Conservation (phyloP, 2,888 invertebrate genomes). For the Leptopilina drosophilae region DNA sequence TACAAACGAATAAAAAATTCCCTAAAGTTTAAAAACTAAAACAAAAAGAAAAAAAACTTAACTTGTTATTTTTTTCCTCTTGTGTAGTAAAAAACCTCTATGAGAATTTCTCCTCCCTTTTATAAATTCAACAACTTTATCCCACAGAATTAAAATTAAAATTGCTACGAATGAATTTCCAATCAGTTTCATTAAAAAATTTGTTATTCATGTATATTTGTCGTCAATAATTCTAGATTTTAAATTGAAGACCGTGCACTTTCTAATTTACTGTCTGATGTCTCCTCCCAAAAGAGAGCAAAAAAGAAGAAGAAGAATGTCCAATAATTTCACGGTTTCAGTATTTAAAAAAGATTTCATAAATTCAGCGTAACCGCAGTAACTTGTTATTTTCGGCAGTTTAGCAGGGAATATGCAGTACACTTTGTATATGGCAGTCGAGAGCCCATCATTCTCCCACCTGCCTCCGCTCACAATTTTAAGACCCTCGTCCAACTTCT, state of each 20-base stretch:
- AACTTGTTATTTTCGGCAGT: slow-evolving; percentile 28
- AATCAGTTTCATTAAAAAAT: too few species aligned
- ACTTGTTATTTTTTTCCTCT: too few species aligned
- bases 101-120: too few species aligned
- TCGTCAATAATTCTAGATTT: too few species aligned
- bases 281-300: background rate
- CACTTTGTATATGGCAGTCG: background rate
- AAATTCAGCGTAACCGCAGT: slow-evolving; percentile 2
- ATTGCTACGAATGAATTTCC: too few species aligned
- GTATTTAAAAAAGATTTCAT: background rate
- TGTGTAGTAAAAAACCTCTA: too few species aligned
- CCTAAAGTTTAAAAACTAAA: too few species aligned
- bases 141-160: too few species aligned
- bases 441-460: slow-evolving; percentile 31
- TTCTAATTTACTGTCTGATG: background rate
- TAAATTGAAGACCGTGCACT: background rate
- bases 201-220: too few species aligned
- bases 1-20: too few species aligned
- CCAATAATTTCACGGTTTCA: background rate
- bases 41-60: too few species aligned
- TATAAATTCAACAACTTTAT: too few species aligned
- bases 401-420: background rate
- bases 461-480: slow-evolving; percentile 1
- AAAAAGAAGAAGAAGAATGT: background rate
- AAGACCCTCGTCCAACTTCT: slow-evolving; percentile 31